Base-by-base conservation (phyloP, 2,888 invertebrate species). In the Amorpha juglandis region DNA sequence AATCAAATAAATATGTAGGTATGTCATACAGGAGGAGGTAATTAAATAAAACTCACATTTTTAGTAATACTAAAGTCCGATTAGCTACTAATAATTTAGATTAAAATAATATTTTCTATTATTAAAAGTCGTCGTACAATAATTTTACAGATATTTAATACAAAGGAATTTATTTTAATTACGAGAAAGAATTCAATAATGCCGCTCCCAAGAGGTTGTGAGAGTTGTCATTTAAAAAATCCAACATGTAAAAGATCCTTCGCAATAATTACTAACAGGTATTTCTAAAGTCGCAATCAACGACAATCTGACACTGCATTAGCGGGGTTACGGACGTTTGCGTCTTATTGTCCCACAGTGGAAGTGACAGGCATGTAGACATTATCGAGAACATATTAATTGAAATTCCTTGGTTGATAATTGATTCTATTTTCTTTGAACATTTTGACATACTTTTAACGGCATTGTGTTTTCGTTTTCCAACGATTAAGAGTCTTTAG, bases 221-320 rank as follows among this genome's bases (percentile, higher is more conserved):
- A 27, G 27, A 38, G 11, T n/a, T 16, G 35, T 55, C n/a, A 38
- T 55, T 19, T n/a, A 55, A 55, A 55, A 16, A n/a, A 38, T 9
- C 11, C 14, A 3, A n/a, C 27, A 16, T 55, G 16, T 16, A 38
- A 7, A 38, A 27, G 27, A 27, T 27, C n/a, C 35, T 35, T 9
- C 35, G 35, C n/a, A 53, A 38, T 55, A 35, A 16, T 35, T 27
- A n/a, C n/a, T n/a, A 27, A 27, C 4, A 55, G 16, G 33, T 38
- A 4, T 55, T 55, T 55, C 11, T 21, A 51, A 16, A 7, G 35
- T 55, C 35, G 35, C 38, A 35, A 38, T 55, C 55, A 35, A 35
- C 16, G 38, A 53, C 53, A 53, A 53, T 8, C 35, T 55, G 55
- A 55, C 55, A 55, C 55, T 55, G 35, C 55, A 55, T 55, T 38